Percentiles rank a stretch among this genome's conserved stretches.
These are phyloP conservation scores for Antechinus flavipes DNA, from an alignment of 2,113 vertebrate genomes.

Conservation along the genomic window DNA sequence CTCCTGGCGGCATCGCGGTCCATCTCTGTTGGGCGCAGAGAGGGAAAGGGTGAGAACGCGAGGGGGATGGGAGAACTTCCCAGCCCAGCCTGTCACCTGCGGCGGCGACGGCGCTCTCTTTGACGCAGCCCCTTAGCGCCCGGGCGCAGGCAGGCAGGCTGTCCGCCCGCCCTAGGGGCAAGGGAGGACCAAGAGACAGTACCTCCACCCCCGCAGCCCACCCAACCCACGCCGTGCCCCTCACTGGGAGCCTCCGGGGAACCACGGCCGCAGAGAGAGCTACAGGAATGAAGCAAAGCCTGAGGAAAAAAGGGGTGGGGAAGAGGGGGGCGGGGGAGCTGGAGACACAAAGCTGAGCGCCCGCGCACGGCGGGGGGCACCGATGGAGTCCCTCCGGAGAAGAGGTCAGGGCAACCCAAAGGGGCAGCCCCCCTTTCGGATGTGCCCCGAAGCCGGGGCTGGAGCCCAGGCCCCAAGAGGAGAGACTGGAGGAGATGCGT, in stretches of 20 bases:
- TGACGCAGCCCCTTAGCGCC: constrained; percentile 51
- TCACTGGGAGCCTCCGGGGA: background rate
- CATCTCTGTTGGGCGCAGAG: constrained; percentile 79
- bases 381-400: background rate
- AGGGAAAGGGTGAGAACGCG: constrained; percentile 64
- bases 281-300: background rate
- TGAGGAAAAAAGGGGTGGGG: background rate
- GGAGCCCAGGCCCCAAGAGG: background rate
- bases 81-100: constrained; percentile 65
- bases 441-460: background rate
- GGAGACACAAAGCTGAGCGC: constrained; percentile 6
- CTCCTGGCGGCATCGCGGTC: constrained; percentile 82
- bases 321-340: background rate
- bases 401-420: background rate
- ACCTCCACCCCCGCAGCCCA: background rate
- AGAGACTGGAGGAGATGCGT: constrained; percentile 3
- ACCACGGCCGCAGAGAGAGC: background rate
- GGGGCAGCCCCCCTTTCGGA: constrained; percentile 1
- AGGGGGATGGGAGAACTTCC: constrained; percentile 12
- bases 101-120: constrained; percentile 39
- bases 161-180: background rate
- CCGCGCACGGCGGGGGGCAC: background rate
- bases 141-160: constrained; percentile 6
- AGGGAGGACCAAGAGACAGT: background rate
- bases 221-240: background rate